Conservation (phyloP, 2,113 vertebrate genomes). For the Crocuta crocuta region DNA sequence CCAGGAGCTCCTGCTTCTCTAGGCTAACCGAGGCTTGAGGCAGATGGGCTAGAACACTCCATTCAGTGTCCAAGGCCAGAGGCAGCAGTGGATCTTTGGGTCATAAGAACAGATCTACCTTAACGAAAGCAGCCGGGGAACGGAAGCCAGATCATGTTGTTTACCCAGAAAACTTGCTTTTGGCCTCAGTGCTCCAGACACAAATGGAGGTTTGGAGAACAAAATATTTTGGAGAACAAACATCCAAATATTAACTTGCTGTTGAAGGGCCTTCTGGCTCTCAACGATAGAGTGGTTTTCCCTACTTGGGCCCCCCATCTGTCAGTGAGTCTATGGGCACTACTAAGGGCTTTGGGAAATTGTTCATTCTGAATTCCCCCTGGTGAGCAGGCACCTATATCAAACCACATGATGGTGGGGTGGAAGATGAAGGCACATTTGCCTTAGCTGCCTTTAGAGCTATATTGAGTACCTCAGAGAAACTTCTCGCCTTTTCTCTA, state of each 20-base stretch:
- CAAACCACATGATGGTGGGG: neutral
- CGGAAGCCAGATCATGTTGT: neutral
- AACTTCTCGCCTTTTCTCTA: neutral
- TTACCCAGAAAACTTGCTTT: neutral
- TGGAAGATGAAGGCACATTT: accelerated
- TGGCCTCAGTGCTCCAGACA: neutral
- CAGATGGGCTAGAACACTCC: neutral
- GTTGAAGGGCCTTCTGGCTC: neutral
- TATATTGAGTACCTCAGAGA: neutral
- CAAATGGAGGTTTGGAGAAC: neutral
- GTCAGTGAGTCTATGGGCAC: neutral
- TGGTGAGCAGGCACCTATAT: neutral
- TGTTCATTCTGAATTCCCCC: neutral
- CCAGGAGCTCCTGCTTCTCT: neutral
- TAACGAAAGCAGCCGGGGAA: neutral
- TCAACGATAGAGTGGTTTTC: neutral
- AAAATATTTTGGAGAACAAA: too few relatives aligned
- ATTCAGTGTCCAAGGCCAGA: neutral
- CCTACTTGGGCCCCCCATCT: neutral
- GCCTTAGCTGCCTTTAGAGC: neutral
- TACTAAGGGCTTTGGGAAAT: neutral
- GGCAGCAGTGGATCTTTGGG: neutral
- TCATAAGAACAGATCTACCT: neutral
- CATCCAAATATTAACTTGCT: neutral
- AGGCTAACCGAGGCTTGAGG: neutral